Percentiles rank a stretch among this genome's conserved stretches.
phyloP scores from a whole-genome alignment of 1,140 invertebrate genomes.

The Drosophila prosaltans region DNA sequence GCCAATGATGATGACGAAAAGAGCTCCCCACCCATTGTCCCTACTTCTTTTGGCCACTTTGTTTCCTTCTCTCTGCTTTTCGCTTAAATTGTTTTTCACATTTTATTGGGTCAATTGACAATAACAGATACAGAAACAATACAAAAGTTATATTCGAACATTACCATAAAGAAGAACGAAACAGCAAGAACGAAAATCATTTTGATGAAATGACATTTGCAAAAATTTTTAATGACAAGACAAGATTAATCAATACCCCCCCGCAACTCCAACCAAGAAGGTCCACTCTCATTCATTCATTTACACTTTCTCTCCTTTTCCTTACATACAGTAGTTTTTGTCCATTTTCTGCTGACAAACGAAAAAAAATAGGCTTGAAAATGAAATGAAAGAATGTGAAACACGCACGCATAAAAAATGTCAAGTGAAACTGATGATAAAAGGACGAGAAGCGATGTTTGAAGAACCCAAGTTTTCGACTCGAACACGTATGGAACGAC shows the following conservation, averaged over 20 bases:
- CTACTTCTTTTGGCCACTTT: neutral
- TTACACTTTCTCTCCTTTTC: neutral
- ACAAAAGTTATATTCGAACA: neutral
- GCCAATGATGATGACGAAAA: constrained; percentile 48
- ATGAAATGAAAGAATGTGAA: constrained; percentile 39
- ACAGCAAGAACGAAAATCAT: constrained; percentile 29
- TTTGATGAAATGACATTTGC: constrained; percentile 68
- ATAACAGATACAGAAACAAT: constrained; percentile 25
- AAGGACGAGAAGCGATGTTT: neutral
- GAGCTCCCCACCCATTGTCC: neutral
- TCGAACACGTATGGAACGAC: constrained; percentile 42
- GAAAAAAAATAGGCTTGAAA: constrained; percentile 47
- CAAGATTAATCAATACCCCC: constrained; percentile 65
- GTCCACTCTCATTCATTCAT: constrained; percentile 33
- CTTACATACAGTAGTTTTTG: neutral
- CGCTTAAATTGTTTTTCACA: constrained; percentile 38
- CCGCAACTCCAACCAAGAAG: neutral
- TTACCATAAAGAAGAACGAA: constrained; percentile 4
- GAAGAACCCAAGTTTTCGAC: constrained; percentile 25
- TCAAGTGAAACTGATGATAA: constrained; percentile 33
- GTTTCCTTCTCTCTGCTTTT: neutral
- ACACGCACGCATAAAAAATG: constrained; percentile 69
- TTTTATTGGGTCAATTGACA: constrained; percentile 32
- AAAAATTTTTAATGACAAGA: constrained; percentile 75
- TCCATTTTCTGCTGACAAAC: constrained; percentile 65